These are phyloP conservation scores for Oryctes rhinoceros DNA, from an alignment of 1,140 invertebrate genomes.

Conservation along the genomic window DNA sequence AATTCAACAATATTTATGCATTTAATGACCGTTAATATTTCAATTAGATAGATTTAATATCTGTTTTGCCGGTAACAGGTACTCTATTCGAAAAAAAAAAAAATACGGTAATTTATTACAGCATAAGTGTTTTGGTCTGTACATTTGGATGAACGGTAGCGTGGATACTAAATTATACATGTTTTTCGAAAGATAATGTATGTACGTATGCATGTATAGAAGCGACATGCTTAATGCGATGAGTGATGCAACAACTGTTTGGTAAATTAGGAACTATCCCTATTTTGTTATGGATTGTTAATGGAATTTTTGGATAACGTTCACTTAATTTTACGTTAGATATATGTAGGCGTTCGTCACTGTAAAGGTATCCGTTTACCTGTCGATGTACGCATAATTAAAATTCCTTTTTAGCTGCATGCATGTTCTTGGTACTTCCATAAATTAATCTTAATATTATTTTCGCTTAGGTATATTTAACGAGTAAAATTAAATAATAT, in stretches of 20 bases:
- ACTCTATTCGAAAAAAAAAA: not conserved
- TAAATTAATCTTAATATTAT: no score
- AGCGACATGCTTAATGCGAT: not conserved
- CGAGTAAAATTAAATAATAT: no score
- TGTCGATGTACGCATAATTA: no score
- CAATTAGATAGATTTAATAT: not conserved
- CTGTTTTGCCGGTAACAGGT: not conserved
- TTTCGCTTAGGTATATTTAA: no score
- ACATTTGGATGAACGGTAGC: not conserved
- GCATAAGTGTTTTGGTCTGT: not conserved
- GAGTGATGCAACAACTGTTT: not conserved
- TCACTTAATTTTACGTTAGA: no score
- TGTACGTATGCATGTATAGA: not conserved
- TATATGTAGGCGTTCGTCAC: no score
- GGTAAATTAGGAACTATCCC: not conserved
- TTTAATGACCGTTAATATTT: conserved; percentile 3
- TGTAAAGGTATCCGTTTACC: no score
- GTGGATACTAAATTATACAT: not conserved
- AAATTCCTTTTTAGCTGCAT: no score
- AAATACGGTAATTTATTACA: not conserved
- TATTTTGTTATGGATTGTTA: not conserved
- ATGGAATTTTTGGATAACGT: not conserved
- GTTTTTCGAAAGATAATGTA: not conserved
- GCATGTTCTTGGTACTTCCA: no score
- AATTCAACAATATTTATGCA: conserved; percentile 55